phyloP scores from a whole-genome alignment of 2,113 vertebrate genomes.

The Xiphias gladius region DNA sequence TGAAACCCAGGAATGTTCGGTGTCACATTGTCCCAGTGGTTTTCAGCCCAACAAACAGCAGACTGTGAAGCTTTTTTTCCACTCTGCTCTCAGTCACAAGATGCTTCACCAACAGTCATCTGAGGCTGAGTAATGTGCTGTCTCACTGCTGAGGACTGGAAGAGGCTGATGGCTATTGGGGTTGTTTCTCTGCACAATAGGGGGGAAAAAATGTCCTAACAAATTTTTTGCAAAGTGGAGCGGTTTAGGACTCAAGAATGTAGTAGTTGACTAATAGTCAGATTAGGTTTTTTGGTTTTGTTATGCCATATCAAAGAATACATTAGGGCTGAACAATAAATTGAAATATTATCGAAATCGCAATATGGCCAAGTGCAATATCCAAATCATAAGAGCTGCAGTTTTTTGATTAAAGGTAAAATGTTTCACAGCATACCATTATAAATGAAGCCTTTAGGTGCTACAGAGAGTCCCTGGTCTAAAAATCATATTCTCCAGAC shows the following conservation, averaged over 20 bases:
- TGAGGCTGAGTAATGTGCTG: conserved; percentile 68
- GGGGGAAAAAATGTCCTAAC: neutral
- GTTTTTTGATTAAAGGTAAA: too few species aligned
- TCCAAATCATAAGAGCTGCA: too few species aligned
- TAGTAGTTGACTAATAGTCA: neutral
- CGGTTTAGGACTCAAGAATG: neutral
- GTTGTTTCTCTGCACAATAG: conserved; percentile 17
- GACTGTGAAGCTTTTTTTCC: conserved; percentile 59
- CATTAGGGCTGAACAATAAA: too few species aligned
- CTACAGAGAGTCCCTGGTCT: too few species aligned
- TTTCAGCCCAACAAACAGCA: conserved; percentile 60
- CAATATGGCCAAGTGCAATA: too few species aligned
- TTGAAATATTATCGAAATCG: too few species aligned
- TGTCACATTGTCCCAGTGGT: conserved; percentile 66
- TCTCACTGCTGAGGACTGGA: conserved; percentile 33
- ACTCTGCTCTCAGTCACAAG: conserved; percentile 70
- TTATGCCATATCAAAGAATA: too few species aligned
- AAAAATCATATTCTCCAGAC: too few species aligned
- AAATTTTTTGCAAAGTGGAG: conserved; percentile 1
- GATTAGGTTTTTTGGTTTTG: neutral
- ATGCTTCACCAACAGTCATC: conserved; percentile 73
- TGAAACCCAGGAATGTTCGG: conserved; percentile 54
- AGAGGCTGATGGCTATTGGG: conserved; percentile 20
- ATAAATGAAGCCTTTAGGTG: too few species aligned
- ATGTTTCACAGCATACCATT: too few species aligned